Evolutionary conservation across 2,888 invertebrate genomes (phyloP).

Genomic region (Meandrusa payeni): DNA sequence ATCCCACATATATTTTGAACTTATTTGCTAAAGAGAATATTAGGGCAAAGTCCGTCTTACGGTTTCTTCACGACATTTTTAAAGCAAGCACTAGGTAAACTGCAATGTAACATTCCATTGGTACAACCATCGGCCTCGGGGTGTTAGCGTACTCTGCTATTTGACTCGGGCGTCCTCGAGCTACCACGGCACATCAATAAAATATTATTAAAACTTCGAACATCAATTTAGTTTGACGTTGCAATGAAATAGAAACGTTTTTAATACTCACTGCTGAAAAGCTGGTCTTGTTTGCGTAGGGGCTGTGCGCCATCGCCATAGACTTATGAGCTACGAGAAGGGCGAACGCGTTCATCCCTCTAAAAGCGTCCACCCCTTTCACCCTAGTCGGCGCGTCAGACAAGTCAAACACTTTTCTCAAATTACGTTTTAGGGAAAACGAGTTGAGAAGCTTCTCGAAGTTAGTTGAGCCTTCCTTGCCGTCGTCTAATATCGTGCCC

Average conservation of each 20-base stretch:
- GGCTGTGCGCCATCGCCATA: constrained; percentile 80
- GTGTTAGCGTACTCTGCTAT: too few relatives aligned
- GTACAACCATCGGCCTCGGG: too few relatives aligned
- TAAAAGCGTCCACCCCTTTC: constrained; percentile 75
- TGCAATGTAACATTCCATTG: too few relatives aligned
- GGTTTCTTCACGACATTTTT: too few relatives aligned
- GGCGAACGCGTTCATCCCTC: constrained; percentile 77
- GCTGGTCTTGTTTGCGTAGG: constrained; percentile 78
- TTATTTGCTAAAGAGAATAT: too few relatives aligned
- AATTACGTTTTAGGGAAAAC: constrained; percentile 75
- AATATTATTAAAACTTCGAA: too few relatives aligned
- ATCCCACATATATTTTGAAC: too few relatives aligned
- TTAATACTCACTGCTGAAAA: constrained; percentile 71
- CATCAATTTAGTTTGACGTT: too few relatives aligned
- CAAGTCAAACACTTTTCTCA: constrained; percentile 63
- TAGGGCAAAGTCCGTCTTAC: too few relatives aligned
- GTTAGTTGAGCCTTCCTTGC: constrained; percentile 63
- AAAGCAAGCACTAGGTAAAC: too few relatives aligned
- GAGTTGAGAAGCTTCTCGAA: constrained; percentile 73
- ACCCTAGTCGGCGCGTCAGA: constrained; percentile 61
- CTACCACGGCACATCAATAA: too few relatives aligned
- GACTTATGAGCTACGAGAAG: constrained; percentile 80
- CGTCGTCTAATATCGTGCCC: constrained; percentile 68
- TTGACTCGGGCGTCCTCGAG: too few relatives aligned
- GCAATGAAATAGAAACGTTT: constrained; percentile 7